These are phyloP conservation scores for Diorhabda sublineata DNA, from an alignment of 1,140 invertebrate genomes.

Conservation along the genomic window DNA sequence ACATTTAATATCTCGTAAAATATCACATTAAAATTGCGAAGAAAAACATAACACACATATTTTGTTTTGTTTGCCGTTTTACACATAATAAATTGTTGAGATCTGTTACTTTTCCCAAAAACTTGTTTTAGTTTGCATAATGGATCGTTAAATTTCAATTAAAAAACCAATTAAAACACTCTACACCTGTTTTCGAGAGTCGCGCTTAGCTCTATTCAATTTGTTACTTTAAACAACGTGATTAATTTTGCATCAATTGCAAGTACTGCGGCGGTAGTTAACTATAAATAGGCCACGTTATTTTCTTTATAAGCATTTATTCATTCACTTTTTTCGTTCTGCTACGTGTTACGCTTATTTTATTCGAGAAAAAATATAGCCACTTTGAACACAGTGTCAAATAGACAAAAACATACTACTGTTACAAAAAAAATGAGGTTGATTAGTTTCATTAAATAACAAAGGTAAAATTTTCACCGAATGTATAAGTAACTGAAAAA, in stretches of 20 bases:
- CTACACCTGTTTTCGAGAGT: not conserved
- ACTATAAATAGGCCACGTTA: too few relatives aligned
- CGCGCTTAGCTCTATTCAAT: not conserved
- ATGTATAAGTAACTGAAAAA: too few relatives aligned
- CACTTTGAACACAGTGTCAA: too few relatives aligned
- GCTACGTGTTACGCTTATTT: too few relatives aligned
- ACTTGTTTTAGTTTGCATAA: conserved; percentile 1
- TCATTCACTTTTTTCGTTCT: too few relatives aligned
- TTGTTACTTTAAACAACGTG: not conserved
- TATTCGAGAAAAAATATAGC: too few relatives aligned
- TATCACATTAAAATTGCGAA: not conserved
- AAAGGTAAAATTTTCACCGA: too few relatives aligned
- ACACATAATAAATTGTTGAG: conserved; percentile 2
- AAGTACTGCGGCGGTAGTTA: too few relatives aligned
- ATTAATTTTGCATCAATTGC: not conserved
- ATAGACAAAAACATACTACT: too few relatives aligned
- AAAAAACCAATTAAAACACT: conserved; percentile 3
- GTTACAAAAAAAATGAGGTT: too few relatives aligned
- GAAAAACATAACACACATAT: not conserved
- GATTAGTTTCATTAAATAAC: too few relatives aligned
- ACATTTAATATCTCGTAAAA: not conserved
- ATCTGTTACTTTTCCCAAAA: not conserved
- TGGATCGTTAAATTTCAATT: conserved; percentile 2
- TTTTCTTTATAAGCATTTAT: too few relatives aligned
- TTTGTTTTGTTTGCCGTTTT: not conserved